These are phyloP conservation scores for Scopus umbretta DNA, from an alignment of 2,113 vertebrate genomes.

Conservation along the genomic window DNA sequence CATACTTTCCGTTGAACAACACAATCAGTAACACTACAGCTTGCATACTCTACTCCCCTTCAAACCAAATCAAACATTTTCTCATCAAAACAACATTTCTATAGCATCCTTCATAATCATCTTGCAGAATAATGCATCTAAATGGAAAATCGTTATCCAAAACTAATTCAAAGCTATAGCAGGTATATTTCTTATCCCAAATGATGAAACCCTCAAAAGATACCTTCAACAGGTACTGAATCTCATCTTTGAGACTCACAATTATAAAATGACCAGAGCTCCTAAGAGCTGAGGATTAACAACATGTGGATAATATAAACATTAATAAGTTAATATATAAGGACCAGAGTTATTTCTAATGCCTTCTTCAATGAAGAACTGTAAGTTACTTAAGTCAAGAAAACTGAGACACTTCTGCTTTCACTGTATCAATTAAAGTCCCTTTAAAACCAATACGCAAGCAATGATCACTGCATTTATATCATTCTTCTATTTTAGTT, in stretches of 20 bases:
- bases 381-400: neutral
- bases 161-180: neutral
- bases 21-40: neutral
- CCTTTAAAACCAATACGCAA: neutral
- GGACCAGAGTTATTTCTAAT: neutral
- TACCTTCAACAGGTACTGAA: neutral
- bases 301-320: neutral
- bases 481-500: neutral
- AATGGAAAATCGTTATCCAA: neutral
- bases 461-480: neutral
- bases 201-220: neutral
- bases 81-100: neutral
- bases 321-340: neutral
- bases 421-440: neutral
- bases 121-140: neutral
- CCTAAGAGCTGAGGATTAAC: neutral
- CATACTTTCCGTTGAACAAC: neutral
- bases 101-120: neutral
- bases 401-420: neutral
- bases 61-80: fast-evolving
- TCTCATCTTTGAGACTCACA: neutral
- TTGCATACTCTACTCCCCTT: neutral
- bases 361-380: neutral
- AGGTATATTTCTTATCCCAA: neutral
- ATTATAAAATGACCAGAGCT: neutral